Evolutionary conservation across 2,888 invertebrate species (phyloP), one percentile per base, ranked within the genome.

Genomic region (Strigamia crassipes): DNA sequence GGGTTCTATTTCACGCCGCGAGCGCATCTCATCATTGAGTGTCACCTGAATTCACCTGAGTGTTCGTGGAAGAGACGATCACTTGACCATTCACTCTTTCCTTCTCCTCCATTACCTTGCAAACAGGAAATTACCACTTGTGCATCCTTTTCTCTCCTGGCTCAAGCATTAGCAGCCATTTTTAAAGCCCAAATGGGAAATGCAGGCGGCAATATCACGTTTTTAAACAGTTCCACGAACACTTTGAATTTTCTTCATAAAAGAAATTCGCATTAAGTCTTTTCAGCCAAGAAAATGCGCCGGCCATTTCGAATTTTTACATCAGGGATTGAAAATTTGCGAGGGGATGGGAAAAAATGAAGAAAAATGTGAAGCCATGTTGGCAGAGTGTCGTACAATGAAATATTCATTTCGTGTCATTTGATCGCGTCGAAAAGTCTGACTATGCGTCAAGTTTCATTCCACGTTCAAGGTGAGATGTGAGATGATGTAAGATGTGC

Each of bases 11-110:
- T 51, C 51, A 51, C 51, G 51, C 51, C 51, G 51, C 51, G 51
- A 51, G 51, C 51, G 51, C 51, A 51, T 51, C 51, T 51, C 51
- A 51, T 51, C 51, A 51, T 51, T 51, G 51, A 51, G 51, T 51
- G 51, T 51, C 51, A 51, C 51, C 51, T 51, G 51, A 51, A 51
- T 51, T 51, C 51, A 51, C 51, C 51, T 51, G 51, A 51, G 51
- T 51, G 51, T 51, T 51, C 51, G 51, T 51, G 51, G 51, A 51
- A 51, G 51, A 51, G 51, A 51, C 51, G 51, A 51, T 51, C 51
- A 51, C 51, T 51, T 51, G 51, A 51, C 51, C 51, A 51, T 51
- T 51, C 51, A 51, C 51, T 51, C 51, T 34, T n/a, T 34, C 51
- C 10, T 51, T 51, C 51, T 51, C n/a, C 51, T 51, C 51, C 51